Conservation (phyloP, 2,113 vertebrate genomes). For the Aepyceros melampus region DNA sequence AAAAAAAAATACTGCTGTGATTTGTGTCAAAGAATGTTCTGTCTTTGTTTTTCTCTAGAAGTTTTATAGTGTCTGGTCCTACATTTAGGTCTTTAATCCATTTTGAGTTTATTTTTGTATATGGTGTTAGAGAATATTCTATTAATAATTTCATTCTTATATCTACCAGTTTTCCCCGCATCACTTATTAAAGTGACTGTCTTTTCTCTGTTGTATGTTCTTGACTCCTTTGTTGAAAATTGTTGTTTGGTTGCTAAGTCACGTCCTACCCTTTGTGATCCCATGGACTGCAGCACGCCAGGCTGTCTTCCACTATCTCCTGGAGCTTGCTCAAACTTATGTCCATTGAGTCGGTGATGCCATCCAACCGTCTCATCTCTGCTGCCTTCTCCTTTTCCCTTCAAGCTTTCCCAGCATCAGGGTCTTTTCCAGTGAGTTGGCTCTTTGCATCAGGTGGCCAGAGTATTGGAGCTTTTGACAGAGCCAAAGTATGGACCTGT, state of each 20-base stretch:
- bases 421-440: background rate
- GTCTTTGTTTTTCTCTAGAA: no score
- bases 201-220: no score
- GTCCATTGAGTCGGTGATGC: accelerated
- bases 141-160: no score
- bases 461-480: background rate
- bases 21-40: no score
- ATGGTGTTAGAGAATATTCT: no score
- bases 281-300: background rate
- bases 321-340: background rate
- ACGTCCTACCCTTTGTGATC: background rate
- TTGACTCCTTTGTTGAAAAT: no score
- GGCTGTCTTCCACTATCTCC: background rate
- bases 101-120: no score
- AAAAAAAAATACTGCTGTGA: background rate
- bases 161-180: no score
- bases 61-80: no score
- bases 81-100: no score
- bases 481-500: background rate
- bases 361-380: background rate
- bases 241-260: no score
- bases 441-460: background rate
- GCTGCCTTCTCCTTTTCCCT: background rate
- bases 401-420: background rate
- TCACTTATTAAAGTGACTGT: no score